Conservation (phyloP, 2,888 invertebrate genomes). For the Trissoscelio sp. region DNA sequence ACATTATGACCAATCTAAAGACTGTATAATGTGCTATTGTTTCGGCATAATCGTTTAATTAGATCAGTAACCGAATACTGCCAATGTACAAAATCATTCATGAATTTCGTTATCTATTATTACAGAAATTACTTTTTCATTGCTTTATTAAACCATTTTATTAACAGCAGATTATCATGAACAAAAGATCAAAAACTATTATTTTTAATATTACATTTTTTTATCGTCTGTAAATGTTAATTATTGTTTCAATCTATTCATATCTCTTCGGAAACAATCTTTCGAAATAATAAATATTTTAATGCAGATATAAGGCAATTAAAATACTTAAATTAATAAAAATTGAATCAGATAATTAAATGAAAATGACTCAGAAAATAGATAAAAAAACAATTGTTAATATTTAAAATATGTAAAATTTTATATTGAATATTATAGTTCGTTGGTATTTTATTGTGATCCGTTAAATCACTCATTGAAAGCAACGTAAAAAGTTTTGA, state of each 20-base stretch:
- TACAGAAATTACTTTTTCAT: slow-evolving; percentile 2
- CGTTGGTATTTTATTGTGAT: too few species aligned
- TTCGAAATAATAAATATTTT: too few species aligned
- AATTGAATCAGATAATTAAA: too few species aligned
- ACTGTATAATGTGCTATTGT: slow-evolving; percentile 30
- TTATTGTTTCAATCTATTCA: too few species aligned
- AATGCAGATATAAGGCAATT: too few species aligned
- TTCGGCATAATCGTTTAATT: slow-evolving; percentile 23
- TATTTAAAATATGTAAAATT: too few species aligned
- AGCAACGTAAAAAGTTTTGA: background rate
- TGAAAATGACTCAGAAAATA: too few species aligned
- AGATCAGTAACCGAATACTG: slow-evolving; percentile 22
- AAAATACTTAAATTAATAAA: too few species aligned
- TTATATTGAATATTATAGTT: too few species aligned
- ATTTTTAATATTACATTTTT: background rate
- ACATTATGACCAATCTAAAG: slow-evolving; percentile 19
- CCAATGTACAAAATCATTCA: slow-evolving; percentile 16
- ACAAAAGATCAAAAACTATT: background rate
- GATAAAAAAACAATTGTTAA: too few species aligned
- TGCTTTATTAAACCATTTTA: slow-evolving; percentile 7
- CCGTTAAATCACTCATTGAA: background rate
- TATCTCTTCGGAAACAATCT: too few species aligned
- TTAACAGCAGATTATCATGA: background rate
- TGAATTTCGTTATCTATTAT: background rate
- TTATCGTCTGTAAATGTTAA: background rate